Percentiles rank a stretch among this genome's conserved stretches.
These are phyloP conservation scores for Macquaria ambigua DNA, from an alignment of 2,113 vertebrate genomes.

Conservation along the genomic window DNA sequence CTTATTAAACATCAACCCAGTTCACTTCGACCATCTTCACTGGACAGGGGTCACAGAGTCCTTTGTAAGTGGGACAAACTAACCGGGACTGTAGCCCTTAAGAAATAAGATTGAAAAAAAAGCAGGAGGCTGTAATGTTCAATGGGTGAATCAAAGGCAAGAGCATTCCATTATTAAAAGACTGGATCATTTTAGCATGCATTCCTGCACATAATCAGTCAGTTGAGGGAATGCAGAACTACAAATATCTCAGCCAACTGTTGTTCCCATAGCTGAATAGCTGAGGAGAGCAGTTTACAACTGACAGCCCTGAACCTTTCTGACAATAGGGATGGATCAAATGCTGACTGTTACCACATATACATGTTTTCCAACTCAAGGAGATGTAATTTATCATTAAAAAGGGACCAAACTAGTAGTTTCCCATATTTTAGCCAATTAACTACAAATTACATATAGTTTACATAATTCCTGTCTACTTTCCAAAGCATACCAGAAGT, in stretches of 20 bases:
- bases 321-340: slow-evolving; percentile 61
- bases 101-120: not conserved
- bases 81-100: not conserved
- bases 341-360: slow-evolving; percentile 37
- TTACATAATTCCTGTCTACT: not conserved
- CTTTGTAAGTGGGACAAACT: slow-evolving; percentile 23
- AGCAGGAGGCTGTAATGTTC: slow-evolving; percentile 12
- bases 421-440: not conserved
- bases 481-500: not conserved
- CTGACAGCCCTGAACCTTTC: slow-evolving; percentile 48
- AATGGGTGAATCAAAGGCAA: slow-evolving; percentile 33
- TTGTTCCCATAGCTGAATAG: slow-evolving; percentile 72
- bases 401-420: no score
- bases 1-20: slow-evolving; percentile 49
- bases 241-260: slow-evolving; percentile 72
- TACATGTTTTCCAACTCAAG: slow-evolving; percentile 35
- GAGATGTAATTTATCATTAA: slow-evolving; percentile 9
- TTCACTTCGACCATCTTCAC: slow-evolving; percentile 21
- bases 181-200: slow-evolving; percentile 60
- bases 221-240: slow-evolving; percentile 60
- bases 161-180: slow-evolving; percentile 51
- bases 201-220: slow-evolving; percentile 74
- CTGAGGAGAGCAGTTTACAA: slow-evolving; percentile 75
- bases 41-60: slow-evolving; percentile 6
- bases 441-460: not conserved